Base-by-base conservation (phyloP, 2,888 invertebrate species). In the Megalurothrips usitatus region DNA sequence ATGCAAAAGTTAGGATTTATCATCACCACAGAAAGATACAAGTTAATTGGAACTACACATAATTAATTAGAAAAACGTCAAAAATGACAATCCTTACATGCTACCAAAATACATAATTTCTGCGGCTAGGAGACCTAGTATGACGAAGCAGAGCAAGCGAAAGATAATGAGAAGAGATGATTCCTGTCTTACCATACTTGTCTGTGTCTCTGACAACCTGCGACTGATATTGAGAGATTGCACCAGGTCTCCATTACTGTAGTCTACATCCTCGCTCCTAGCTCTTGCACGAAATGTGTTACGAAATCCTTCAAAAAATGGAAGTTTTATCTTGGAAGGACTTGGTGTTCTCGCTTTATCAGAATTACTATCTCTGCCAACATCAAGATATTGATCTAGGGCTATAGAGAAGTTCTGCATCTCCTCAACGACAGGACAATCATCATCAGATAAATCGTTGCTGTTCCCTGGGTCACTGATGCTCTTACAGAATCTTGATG, bases 201-300 rank as follows among this genome's bases (percentile, higher is more conserved):
- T 75, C 23, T 75, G 68, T 26, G 68, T 75, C 68, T 75, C 68
- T 75, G 68, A 75, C 68, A n/a, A 26, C 26, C 68, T 75, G 68
- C 68, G 68, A 75, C 68, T 75, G 68, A 75, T 26, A 75, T 75
- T 75, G 26, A 75, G 68, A 26, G 68, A 12, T 75, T 75, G 68
- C 68, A 75, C 26, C 23, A 75, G 19, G 58, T 58, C 58, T 58
- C 58, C 58, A 58, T 58, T 58, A 58, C 58, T 58, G 58, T 19
- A 75, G 68, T 75, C 68, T 23, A 75, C 68, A 75, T 75, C 68
- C 68, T 75, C 68, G 23, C 68, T 75, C 68, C 68, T 75, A 75
- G 68, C 68, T 75, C 68, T 75, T 75, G 23, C 68, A 26, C 68
- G 68, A 75, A 75, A 75, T 26, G 68, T 75, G 68, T 75, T 75